These are phyloP conservation scores for Cricetomys ansorgei DNA, from an alignment of 2,113 vertebrate species.

Conservation along the genomic window DNA sequence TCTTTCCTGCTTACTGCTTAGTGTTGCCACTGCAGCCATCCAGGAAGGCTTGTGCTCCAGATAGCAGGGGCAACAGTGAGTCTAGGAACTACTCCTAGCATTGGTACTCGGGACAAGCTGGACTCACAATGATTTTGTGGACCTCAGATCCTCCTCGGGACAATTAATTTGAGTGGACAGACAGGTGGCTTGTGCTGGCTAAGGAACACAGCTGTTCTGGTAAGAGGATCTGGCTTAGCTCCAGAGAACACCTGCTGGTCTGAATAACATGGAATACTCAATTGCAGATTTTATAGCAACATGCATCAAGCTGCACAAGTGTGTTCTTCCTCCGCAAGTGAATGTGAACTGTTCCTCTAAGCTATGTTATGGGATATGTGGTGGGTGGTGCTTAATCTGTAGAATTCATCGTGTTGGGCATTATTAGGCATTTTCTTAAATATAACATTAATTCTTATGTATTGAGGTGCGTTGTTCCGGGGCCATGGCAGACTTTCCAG, in stretches of 20 bases:
- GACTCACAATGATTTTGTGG: background rate
- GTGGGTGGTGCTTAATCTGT: background rate
- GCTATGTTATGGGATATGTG: background rate
- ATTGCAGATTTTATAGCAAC: background rate
- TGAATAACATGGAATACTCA: background rate
- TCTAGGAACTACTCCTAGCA: no score
- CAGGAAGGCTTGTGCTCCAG: background rate
- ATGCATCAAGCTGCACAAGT: background rate
- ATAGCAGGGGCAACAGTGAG: no score
- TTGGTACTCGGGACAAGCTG: background rate
- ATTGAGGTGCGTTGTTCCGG: background rate
- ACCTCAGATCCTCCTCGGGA: background rate
- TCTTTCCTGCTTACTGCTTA: conserved; percentile 39
- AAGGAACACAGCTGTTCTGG: background rate
- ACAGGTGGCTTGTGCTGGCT: background rate
- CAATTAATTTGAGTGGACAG: background rate
- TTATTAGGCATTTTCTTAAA: background rate
- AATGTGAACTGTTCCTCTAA: background rate
- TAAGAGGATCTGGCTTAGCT: background rate
- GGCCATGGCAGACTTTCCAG: background rate
- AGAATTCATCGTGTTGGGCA: background rate
- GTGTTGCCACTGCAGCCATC: conserved; percentile 9
- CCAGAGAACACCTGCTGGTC: background rate
- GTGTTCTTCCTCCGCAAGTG: no score
- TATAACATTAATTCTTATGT: background rate